Evolutionary conservation across 2,888 invertebrate species (phyloP).

Genomic region (Nomada ruficornis): DNA sequence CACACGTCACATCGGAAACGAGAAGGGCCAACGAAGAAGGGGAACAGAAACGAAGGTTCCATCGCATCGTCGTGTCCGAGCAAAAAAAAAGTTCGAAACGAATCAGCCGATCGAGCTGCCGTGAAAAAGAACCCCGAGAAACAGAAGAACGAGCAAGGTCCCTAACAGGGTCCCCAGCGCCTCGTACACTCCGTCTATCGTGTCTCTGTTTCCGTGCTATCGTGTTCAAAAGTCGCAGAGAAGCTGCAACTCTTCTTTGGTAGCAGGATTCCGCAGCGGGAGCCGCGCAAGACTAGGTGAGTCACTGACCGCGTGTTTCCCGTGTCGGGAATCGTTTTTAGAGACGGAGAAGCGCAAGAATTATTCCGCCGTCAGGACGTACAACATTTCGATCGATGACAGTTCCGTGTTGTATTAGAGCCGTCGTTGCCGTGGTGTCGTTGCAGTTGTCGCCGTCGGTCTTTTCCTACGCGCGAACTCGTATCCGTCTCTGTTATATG

Average conservation of each 20-base stretch:
- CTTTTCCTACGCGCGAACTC: slow-evolving; percentile 23
- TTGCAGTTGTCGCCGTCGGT: not conserved
- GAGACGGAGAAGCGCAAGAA: not conserved
- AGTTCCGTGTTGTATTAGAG: slow-evolving; percentile 43
- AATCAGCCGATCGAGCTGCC: not conserved
- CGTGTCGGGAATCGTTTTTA: not conserved
- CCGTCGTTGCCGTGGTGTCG: not conserved
- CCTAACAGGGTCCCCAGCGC: slow-evolving; percentile 11
- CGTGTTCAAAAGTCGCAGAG: slow-evolving; percentile 51
- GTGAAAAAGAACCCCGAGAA: not conserved
- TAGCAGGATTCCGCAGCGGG: slow-evolving; percentile 75
- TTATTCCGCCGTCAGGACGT: not conserved
- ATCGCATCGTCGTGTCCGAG: not conserved
- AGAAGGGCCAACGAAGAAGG: slow-evolving; percentile 30
- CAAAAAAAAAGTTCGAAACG: not conserved
- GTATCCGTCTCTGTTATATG: not conserved
- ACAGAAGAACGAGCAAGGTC: not conserved
- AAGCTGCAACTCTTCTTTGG: slow-evolving; percentile 82
- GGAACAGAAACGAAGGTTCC: not conserved
- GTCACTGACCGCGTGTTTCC: slow-evolving; percentile 40
- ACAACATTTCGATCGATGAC: slow-evolving; percentile 61
- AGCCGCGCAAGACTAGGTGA: slow-evolving; percentile 72
- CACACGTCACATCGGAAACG: slow-evolving; percentile 49
- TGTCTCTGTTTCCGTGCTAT: slow-evolving; percentile 47
- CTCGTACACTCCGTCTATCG: slow-evolving; percentile 25